These are phyloP conservation scores for Aplocera efformata DNA, from an alignment of 2,888 invertebrate genomes.

Conservation along the genomic window DNA sequence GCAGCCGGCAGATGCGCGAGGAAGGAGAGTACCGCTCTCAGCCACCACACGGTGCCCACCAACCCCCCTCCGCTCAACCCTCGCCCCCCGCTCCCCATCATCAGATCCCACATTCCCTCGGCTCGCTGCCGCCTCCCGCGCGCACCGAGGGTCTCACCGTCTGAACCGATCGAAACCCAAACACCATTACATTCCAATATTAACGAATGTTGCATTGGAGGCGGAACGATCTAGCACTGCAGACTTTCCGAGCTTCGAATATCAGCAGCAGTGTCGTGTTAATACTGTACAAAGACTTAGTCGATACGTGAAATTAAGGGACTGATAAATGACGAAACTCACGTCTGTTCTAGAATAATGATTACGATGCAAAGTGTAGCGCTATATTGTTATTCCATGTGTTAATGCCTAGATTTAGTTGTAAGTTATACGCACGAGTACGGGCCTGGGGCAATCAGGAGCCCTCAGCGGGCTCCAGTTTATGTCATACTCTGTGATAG, in stretches of 20 bases:
- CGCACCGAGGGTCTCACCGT: conserved; percentile 88
- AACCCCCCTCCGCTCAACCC: conserved; percentile 68
- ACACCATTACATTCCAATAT: conserved; percentile 58
- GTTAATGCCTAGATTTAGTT: conserved; percentile 70
- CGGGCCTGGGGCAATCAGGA: conserved; percentile 79
- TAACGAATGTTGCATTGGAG: conserved; percentile 30
- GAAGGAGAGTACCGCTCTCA: conserved; percentile 72
- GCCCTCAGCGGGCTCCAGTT: conserved; percentile 64
- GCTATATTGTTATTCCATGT: conserved; percentile 72
- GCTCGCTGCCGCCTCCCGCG: conserved; percentile 82
- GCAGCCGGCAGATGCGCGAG: conserved; percentile 75
- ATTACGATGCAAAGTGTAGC: conserved; percentile 56
- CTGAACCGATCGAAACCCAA: conserved; percentile 56
- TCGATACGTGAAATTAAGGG: conserved; percentile 47
- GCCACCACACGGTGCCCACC: conserved; percentile 59
- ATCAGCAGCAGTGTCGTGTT: conserved; percentile 45
- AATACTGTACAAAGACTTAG: conserved; percentile 66
- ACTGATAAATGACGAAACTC: conserved; percentile 51
- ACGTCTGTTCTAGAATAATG: conserved; percentile 54
- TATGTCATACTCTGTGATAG: conserved; percentile 80
- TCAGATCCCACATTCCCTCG: conserved; percentile 70
- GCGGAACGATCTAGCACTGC: conserved; percentile 30
- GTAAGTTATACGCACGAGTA: conserved; percentile 73
- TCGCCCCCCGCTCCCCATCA: conserved; percentile 77
- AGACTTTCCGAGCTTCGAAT: conserved; percentile 28